Evolutionary conservation across 2,113 vertebrate species (phyloP).

Genomic region (Lepisosteus oculatus): DNA sequence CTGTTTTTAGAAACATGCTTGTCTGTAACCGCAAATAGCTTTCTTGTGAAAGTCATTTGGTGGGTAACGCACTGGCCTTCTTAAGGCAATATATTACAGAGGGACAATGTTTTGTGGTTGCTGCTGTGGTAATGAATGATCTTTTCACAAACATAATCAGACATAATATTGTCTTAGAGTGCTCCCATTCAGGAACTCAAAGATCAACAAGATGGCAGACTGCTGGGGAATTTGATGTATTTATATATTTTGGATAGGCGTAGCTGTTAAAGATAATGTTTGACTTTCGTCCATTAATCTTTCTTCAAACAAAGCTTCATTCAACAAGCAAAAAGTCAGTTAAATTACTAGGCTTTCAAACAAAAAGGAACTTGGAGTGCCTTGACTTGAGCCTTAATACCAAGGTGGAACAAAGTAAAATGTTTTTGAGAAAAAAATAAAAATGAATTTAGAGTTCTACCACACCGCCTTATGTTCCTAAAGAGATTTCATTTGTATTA

Average conservation of each 20-base stretch:
- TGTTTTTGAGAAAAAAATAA: slow-evolving; percentile 14
- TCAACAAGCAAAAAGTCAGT: slow-evolving; percentile 13
- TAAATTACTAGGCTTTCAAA: slow-evolving; percentile 10
- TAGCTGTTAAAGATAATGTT: slow-evolving; percentile 35
- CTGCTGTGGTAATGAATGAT: slow-evolving; percentile 27
- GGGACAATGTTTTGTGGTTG: slow-evolving; percentile 17
- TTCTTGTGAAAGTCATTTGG: not conserved
- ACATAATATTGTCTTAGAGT: slow-evolving; percentile 20
- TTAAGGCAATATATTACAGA: slow-evolving; percentile 3
- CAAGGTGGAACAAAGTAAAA: slow-evolving; percentile 19
- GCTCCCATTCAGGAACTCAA: slow-evolving; percentile 13
- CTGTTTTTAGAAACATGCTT: slow-evolving; percentile 15
- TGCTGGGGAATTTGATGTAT: slow-evolving; percentile 5
- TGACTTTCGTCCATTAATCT: slow-evolving; percentile 32
- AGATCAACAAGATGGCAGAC: slow-evolving; percentile 22
- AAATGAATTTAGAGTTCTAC: slow-evolving; percentile 8
- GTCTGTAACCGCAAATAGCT: slow-evolving; percentile 15
- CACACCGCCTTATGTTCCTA: too few relatives aligned
- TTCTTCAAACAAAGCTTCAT: slow-evolving; percentile 18
- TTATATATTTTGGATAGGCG: slow-evolving; percentile 21
- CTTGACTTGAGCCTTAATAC: slow-evolving; percentile 10
- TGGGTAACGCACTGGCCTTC: not conserved
- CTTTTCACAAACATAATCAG: slow-evolving; percentile 22
- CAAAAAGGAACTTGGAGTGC: slow-evolving; percentile 2
- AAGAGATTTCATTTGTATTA: too few relatives aligned